Conservation (phyloP, 2,797 vertebrate genomes). For the Rallus crepitans region DNA sequence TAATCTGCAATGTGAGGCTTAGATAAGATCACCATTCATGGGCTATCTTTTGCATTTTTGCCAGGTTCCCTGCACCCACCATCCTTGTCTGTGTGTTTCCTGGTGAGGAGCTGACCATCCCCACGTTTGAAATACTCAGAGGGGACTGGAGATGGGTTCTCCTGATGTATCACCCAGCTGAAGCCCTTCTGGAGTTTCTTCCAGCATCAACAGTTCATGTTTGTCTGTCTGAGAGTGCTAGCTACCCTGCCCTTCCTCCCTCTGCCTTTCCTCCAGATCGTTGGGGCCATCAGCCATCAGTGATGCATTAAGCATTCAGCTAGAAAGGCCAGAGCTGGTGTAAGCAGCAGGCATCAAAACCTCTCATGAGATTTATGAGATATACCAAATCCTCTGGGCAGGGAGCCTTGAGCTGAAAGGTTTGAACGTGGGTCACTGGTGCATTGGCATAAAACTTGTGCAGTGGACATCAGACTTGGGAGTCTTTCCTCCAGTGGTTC, state of each 20-base stretch:
- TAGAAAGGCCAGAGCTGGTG: not conserved
- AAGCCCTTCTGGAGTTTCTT: not conserved
- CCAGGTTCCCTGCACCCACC: not conserved
- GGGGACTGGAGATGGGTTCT: not conserved
- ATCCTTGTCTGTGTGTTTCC: not conserved
- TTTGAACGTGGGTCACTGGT: not conserved
- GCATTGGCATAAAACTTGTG: not conserved
- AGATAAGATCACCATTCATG: not conserved
- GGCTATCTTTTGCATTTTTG: not conserved
- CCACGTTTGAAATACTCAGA: not conserved
- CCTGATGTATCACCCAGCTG: not conserved
- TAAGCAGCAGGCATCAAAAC: not conserved
- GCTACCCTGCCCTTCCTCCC: not conserved
- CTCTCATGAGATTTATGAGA: not conserved
- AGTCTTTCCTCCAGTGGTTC: not conserved
- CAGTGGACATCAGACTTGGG: not conserved
- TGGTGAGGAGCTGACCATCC: not conserved
- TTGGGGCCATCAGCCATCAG: not conserved
- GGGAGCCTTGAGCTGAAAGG: not conserved
- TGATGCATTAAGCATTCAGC: not conserved
- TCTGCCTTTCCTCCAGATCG: not conserved
- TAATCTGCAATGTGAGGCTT: not conserved
- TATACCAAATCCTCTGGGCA: not conserved
- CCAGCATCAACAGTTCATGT: fast-evolving
- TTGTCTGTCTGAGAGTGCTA: not conserved